Percentiles rank a stretch among this genome's conserved stretches.
Evolutionary conservation across 2,797 vertebrate species (phyloP).

Genomic region (Sciurus carolinensis): DNA sequence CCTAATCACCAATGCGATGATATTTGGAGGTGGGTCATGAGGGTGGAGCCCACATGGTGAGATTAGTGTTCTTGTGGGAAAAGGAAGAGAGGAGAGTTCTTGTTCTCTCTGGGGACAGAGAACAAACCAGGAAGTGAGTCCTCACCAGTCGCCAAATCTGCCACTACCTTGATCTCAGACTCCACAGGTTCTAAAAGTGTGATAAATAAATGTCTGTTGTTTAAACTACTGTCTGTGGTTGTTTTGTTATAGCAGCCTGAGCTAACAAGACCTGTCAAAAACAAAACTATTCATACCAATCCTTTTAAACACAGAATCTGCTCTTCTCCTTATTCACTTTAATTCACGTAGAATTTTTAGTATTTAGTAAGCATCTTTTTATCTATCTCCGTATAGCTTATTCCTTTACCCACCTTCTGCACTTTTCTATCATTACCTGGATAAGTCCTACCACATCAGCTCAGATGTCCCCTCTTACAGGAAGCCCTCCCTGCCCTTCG

Average conservation of each 20-base stretch:
- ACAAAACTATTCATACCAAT: neutral
- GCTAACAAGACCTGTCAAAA: neutral
- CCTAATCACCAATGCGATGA: neutral
- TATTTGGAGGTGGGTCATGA: neutral
- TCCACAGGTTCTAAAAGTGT: neutral
- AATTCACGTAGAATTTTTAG: neutral
- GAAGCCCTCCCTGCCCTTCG: neutral
- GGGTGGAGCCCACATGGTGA: neutral
- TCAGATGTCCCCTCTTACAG: neutral
- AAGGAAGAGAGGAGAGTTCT: neutral
- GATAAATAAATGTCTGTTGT: neutral
- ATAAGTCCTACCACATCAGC: neutral
- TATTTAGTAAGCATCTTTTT: conserved; percentile 2
- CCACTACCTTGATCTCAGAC: neutral
- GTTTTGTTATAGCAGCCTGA: neutral
- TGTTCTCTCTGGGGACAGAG: neutral
- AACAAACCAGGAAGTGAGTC: neutral
- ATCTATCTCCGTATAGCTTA: neutral
- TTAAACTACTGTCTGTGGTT: neutral
- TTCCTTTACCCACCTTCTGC: neutral
- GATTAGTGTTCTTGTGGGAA: neutral
- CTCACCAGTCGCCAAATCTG: neutral
- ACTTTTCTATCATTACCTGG: neutral
- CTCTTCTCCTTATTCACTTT: neutral
- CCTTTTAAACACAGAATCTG: neutral